A percentile compares a stretch with the other conserved stretches of the same genome.
Evolutionary conservation across 1,140 invertebrate genomes (phyloP).

Genomic region (Stegodyphus mimosarum): DNA sequence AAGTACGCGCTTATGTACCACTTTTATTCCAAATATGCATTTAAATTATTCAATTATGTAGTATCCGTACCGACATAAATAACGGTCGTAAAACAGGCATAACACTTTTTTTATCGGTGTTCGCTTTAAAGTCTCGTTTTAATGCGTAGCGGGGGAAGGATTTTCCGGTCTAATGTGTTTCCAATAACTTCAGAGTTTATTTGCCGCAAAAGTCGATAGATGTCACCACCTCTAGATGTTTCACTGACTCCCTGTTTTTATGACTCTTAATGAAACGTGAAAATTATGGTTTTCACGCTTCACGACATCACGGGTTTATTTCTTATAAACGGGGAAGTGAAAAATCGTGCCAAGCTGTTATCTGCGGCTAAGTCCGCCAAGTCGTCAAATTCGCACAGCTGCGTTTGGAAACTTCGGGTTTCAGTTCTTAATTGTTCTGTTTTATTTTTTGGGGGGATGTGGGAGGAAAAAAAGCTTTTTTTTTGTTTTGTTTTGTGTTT

Average conservation of each 20-base stretch:
- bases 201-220: slow-evolving; percentile 49
- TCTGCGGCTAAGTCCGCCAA: too few species aligned
- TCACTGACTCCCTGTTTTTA: slow-evolving; percentile 27
- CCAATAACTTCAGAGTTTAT: slow-evolving; percentile 45
- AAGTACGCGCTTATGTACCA: too few species aligned
- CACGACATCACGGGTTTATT: too few species aligned
- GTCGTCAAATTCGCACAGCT: too few species aligned
- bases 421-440: too few species aligned
- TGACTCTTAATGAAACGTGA: slow-evolving; percentile 31
- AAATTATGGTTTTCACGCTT: too few species aligned
- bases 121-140: slow-evolving; percentile 39
- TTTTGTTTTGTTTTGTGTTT: too few species aligned
- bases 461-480: too few species aligned
- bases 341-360: too few species aligned
- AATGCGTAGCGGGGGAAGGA: slow-evolving; percentile 8
- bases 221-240: slow-evolving; percentile 45
- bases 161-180: slow-evolving; percentile 50
- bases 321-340: too few species aligned
- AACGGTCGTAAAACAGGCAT: slow-evolving; percentile 25
- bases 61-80: slow-evolving; percentile 18
- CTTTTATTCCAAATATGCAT: slow-evolving; percentile 33
- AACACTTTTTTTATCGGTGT: slow-evolving; percentile 39
- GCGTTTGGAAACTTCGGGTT: too few species aligned
- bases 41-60: slow-evolving; percentile 13
- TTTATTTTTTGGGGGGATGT: too few species aligned